These are phyloP conservation scores for Meriones psammophilus DNA, from an alignment of 2,797 vertebrate genomes.

Conservation along the genomic window DNA sequence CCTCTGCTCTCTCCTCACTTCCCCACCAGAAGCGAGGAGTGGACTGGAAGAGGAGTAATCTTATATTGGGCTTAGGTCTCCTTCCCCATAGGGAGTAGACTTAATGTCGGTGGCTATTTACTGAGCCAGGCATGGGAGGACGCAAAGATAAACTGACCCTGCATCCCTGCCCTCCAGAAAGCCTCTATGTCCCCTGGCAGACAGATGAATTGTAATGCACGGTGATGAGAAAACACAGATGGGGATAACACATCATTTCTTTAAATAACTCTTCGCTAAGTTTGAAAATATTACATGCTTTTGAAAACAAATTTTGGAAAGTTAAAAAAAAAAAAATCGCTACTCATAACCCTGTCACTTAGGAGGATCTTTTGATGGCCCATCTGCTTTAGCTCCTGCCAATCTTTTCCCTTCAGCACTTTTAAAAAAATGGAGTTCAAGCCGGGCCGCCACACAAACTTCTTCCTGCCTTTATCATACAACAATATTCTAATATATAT, in stretches of 20 bases:
- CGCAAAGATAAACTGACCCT: not conserved
- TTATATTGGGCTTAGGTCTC: not conserved
- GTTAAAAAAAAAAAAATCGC: not conserved
- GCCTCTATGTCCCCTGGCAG: not conserved
- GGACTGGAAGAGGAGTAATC: not conserved
- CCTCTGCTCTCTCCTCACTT: not conserved
- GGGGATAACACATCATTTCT: not conserved
- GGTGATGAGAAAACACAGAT: slow-evolving; percentile 1
- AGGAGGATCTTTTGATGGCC: not conserved
- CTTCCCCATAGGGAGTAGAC: not conserved
- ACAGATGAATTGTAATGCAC: not conserved
- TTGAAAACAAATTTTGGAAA: slow-evolving; percentile 63
- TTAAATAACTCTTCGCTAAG: slow-evolving; percentile 6
- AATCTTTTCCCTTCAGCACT: not conserved
- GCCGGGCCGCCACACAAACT: slow-evolving; percentile 2
- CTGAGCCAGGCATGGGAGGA: not conserved
- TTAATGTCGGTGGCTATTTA: not conserved
- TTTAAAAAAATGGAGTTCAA: slow-evolving; percentile 35
- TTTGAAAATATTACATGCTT: slow-evolving; percentile 52
- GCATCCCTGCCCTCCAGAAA: not conserved
- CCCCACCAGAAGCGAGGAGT: not conserved
- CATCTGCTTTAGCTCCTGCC: not conserved
- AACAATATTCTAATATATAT: not conserved
- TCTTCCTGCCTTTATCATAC: not conserved
- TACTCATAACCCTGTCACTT: slow-evolving; percentile 3